Evolutionary conservation across 1,140 invertebrate species (phyloP).

Genomic region (Belonocnema kinseyi): DNA sequence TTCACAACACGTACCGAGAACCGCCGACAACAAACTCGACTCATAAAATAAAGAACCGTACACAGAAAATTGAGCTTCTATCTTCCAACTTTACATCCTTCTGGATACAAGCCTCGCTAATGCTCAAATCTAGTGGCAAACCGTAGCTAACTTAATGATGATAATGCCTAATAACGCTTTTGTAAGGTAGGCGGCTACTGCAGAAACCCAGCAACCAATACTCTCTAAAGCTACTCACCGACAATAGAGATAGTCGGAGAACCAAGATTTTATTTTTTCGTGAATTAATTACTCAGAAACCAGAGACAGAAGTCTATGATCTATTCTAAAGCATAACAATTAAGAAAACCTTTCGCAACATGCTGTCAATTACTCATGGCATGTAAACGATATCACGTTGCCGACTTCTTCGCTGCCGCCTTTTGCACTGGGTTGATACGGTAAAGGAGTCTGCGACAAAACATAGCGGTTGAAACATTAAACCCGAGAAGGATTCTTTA

Average conservation of each 20-base stretch:
- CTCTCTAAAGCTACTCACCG: neutral
- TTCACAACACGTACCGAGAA: neutral
- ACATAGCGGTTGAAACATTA: constrained; percentile 54
- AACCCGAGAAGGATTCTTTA: constrained; percentile 52
- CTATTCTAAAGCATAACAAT: neutral
- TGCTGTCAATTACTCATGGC: constrained; percentile 12
- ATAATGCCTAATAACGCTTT: neutral
- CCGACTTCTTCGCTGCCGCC: constrained; percentile 3
- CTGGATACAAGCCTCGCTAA: too few relatives aligned
- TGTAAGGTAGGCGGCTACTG: neutral
- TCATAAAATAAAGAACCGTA: constrained; percentile 43
- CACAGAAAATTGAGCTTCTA: constrained; percentile 42
- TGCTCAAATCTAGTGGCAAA: neutral
- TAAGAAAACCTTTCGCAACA: neutral
- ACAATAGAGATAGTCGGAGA: neutral
- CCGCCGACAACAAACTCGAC: constrained; percentile 21
- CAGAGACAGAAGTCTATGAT: too few relatives aligned
- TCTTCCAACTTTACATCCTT: neutral
- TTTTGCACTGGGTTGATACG: constrained; percentile 4
- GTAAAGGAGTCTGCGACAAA: constrained; percentile 52
- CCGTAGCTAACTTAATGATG: neutral
- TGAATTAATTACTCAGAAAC: too few relatives aligned
- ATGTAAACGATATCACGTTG: constrained; percentile 27
- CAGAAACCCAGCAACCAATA: neutral
- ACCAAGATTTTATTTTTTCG: neutral